Percentiles rank a stretch among this genome's conserved stretches.
phyloP scores from a whole-genome alignment of 2,113 vertebrate genomes.

The Myodes glareolus region DNA sequence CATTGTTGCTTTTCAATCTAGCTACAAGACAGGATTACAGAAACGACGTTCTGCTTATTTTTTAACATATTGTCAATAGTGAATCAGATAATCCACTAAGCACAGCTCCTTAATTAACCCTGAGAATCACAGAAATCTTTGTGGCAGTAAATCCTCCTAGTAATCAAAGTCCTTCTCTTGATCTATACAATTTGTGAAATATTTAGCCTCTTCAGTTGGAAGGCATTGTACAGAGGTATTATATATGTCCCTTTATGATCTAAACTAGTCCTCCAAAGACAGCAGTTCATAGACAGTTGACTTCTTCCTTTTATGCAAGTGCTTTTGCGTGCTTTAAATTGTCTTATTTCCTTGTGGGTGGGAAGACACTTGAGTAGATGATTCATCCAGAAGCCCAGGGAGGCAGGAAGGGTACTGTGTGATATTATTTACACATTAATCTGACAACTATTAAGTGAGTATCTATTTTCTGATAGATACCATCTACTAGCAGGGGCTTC shows the following conservation, averaged over 20 bases:
- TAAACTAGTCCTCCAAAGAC: neutral
- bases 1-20: neutral
- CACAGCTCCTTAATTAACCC: conserved; percentile 44
- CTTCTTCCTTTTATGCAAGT: neutral
- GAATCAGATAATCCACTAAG: conserved; percentile 35
- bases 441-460: conserved; percentile 33
- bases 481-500: neutral
- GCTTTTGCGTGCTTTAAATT: neutral
- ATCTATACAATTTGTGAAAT: neutral
- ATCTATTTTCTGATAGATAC: neutral
- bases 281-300: neutral
- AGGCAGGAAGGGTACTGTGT: neutral
- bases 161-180: conserved; percentile 33
- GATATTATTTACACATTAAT: neutral
- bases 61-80: conserved; percentile 52
- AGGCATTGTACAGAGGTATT: conserved; percentile 28
- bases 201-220: conserved; percentile 28
- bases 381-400: neutral
- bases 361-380: neutral
- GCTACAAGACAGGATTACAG: conserved; percentile 40
- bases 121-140: conserved; percentile 46
- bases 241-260: neutral
- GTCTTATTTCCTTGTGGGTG: neutral
- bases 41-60: conserved; percentile 53
- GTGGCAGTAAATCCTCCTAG: conserved; percentile 37